Conservation (phyloP, 2,113 vertebrate species). For the Himantopus leucocephalus region DNA sequence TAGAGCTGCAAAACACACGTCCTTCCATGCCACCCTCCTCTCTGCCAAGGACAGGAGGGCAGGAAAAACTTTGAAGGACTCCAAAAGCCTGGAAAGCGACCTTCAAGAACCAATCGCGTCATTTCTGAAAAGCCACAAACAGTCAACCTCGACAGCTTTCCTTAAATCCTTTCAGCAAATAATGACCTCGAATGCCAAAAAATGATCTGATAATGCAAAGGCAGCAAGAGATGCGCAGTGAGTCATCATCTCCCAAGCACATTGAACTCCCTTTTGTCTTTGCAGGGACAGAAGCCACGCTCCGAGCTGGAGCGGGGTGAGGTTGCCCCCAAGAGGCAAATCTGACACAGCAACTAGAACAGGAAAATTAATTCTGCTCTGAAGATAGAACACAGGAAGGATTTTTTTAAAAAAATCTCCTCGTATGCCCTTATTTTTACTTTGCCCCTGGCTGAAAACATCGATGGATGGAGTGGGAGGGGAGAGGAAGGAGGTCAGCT, state of each 20-base stretch:
- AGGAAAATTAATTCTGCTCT: neutral
- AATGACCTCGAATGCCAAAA: slow-evolving; percentile 18
- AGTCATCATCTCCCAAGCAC: neutral
- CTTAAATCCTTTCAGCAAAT: slow-evolving; percentile 30
- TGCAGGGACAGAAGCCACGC: neutral
- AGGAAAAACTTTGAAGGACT: neutral
- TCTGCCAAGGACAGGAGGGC: neutral
- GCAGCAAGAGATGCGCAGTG: neutral
- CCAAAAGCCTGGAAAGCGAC: neutral
- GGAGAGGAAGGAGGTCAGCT: neutral
- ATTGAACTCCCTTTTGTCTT: neutral
- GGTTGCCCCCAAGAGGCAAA: slow-evolving; percentile 62
- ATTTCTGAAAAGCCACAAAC: neutral
- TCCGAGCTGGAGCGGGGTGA: neutral
- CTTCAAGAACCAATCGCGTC: neutral
- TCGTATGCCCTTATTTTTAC: neutral
- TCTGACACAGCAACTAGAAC: neutral
- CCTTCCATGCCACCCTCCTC: neutral
- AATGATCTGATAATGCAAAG: neutral
- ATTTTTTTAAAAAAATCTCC: neutral
- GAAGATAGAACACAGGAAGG: neutral
- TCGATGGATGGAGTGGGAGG: neutral
- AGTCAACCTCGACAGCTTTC: neutral
- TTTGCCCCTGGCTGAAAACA: neutral
- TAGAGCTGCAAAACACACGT: neutral